A percentile compares a stretch with the other conserved stretches of the same genome.
Conservation (phyloP, 2,888 invertebrate genomes). For the Agonum fuliginosum region DNA sequence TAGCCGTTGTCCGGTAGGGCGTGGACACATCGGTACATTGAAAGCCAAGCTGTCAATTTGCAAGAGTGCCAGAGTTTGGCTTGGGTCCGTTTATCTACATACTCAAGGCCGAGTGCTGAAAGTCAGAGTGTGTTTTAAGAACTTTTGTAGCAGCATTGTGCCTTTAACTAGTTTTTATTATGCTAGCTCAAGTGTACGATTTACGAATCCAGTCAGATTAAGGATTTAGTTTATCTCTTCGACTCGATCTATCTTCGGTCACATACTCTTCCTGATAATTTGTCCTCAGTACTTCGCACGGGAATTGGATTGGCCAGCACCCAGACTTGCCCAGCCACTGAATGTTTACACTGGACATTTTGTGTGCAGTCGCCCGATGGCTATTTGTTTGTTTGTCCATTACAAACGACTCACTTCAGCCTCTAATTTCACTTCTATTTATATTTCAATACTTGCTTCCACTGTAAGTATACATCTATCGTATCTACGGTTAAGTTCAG, state of each 20-base stretch:
- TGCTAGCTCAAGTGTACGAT: constrained; percentile 27
- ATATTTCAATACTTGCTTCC: constrained; percentile 42
- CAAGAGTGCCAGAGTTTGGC: neutral
- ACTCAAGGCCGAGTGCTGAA: constrained; percentile 13
- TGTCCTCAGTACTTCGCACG: neutral
- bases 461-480: constrained; percentile 9
- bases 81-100: constrained; percentile 45
- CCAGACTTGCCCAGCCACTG: neutral
- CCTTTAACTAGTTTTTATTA: constrained; percentile 48
- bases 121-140: constrained; percentile 22
- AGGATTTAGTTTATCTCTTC: constrained; percentile 38
- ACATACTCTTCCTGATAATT: constrained; percentile 36
- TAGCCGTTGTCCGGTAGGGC: neutral
- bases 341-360: constrained; percentile 19
- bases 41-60: constrained; percentile 27
- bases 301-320: neutral
- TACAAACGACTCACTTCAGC: constrained; percentile 30
- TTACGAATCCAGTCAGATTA: constrained; percentile 31
- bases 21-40: neutral
- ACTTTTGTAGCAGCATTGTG: constrained; percentile 45
- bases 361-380: constrained; percentile 35
- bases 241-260: constrained; percentile 5
- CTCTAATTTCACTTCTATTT: constrained; percentile 42
- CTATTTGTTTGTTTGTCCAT: constrained; percentile 44
- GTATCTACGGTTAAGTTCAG: neutral